Conservation (phyloP, 2,797 vertebrate genomes). For the Distichodus sexfasciatus region DNA sequence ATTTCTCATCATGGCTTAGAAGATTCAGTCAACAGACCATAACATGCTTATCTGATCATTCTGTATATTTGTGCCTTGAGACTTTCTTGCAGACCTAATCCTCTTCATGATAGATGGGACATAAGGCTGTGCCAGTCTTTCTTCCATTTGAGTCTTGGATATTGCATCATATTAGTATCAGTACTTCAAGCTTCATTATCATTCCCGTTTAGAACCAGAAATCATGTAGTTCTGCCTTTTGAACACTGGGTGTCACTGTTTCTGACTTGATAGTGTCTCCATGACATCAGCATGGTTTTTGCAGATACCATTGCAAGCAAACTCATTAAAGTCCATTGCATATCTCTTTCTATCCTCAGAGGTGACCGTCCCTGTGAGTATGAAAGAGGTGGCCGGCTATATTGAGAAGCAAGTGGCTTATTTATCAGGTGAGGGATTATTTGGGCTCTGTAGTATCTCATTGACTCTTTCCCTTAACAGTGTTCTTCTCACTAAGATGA, state of each 20-base stretch:
- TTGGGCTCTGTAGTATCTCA: background rate
- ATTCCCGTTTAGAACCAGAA: no score
- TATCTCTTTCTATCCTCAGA: conserved; percentile 65
- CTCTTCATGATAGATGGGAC: background rate
- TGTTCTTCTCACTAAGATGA: background rate
- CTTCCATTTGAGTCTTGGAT: background rate
- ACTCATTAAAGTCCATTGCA: background rate
- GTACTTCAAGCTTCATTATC: no score
- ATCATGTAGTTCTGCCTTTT: background rate
- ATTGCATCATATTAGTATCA: no score
- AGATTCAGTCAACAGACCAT: background rate
- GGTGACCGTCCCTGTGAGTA: conserved; percentile 71
- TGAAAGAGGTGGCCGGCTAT: conserved; percentile 86
- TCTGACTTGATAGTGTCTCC: no score
- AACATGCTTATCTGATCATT: background rate
- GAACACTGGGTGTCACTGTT: no score
- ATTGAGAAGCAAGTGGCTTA: conserved; percentile 92
- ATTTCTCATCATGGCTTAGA: background rate
- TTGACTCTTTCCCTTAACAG: background rate
- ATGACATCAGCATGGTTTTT: no score
- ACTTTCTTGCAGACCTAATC: background rate
- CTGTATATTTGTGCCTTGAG: background rate
- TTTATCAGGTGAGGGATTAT: conserved; percentile 86
- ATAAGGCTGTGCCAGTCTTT: background rate
- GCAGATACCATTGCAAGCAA: background rate